Conservation (phyloP, 2,113 vertebrate genomes). For the Puffinus mauretanicus region DNA sequence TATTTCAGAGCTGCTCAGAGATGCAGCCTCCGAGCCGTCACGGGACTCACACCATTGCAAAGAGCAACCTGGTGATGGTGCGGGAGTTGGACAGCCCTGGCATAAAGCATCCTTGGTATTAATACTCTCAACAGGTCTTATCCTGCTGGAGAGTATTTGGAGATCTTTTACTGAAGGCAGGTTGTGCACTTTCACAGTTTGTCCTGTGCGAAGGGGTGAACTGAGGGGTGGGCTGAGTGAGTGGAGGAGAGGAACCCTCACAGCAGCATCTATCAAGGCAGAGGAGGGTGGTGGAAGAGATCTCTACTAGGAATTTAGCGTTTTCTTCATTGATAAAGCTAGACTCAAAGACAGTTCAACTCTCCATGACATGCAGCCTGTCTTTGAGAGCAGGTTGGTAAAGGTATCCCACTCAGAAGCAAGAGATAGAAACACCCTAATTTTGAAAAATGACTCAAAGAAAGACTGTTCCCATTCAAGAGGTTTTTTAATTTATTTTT, state of each 20-base stretch:
- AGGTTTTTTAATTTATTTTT: background rate
- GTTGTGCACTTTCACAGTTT: background rate
- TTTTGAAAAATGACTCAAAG: background rate
- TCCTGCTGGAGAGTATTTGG: background rate
- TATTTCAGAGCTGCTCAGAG: background rate
- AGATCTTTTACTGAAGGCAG: background rate
- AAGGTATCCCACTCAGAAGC: background rate
- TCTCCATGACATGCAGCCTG: background rate
- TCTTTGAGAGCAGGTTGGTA: background rate
- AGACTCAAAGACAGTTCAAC: background rate
- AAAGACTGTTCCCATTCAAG: background rate
- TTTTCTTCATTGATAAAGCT: background rate
- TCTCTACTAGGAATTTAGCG: background rate
- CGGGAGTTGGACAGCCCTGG: background rate
- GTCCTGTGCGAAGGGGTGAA: background rate
- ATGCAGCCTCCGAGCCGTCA: background rate
- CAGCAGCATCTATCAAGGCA: background rate
- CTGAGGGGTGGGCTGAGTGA: background rate
- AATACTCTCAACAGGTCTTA: background rate
- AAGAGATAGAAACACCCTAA: background rate
- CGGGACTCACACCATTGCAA: accelerated
- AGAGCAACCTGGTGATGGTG: background rate
- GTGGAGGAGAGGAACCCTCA: background rate
- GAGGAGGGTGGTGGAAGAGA: background rate
- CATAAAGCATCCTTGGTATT: background rate